These are phyloP conservation scores for Nephila pilipes DNA, from an alignment of 1,140 invertebrate genomes.

Conservation along the genomic window DNA sequence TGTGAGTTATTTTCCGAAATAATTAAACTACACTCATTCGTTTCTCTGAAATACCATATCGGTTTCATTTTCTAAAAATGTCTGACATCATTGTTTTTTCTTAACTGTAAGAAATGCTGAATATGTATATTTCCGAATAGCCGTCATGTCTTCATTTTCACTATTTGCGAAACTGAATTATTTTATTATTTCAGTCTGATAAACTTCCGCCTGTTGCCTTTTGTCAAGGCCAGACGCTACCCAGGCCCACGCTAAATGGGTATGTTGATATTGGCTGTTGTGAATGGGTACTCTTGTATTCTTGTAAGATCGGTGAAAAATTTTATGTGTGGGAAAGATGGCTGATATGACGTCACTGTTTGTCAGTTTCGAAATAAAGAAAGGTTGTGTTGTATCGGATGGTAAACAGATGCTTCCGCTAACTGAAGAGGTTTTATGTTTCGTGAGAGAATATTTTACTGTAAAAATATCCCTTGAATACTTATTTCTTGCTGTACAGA, in stretches of 20 bases:
- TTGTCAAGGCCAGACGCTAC: slow-evolving; percentile 9
- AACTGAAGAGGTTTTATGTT: neutral
- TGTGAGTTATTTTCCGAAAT: too few relatives aligned
- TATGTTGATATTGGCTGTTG: neutral
- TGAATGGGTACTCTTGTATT: neutral
- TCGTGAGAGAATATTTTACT: neutral
- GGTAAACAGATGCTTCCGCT: slow-evolving; percentile 49
- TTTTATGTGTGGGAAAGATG: neutral
- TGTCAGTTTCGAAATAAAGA: neutral
- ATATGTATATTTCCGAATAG: neutral
- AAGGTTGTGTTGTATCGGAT: neutral
- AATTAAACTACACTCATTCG: too few relatives aligned
- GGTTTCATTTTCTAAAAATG: too few relatives aligned
- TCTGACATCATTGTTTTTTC: too few relatives aligned
- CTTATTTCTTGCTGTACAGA: too few relatives aligned
- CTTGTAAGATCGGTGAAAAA: neutral
- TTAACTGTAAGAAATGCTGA: too few relatives aligned
- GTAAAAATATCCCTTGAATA: neutral
- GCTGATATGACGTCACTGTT: neutral
- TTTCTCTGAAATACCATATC: too few relatives aligned
- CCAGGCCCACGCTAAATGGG: neutral
- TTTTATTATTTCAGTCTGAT: neutral
- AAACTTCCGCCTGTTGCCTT: slow-evolving; percentile 13
- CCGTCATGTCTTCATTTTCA: neutral
- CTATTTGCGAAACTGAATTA: neutral